Percentiles rank a stretch among this genome's conserved stretches.
These are phyloP conservation scores for Ferdinandea cuprea DNA, from an alignment of 2,888 invertebrate genomes.

Conservation along the genomic window DNA sequence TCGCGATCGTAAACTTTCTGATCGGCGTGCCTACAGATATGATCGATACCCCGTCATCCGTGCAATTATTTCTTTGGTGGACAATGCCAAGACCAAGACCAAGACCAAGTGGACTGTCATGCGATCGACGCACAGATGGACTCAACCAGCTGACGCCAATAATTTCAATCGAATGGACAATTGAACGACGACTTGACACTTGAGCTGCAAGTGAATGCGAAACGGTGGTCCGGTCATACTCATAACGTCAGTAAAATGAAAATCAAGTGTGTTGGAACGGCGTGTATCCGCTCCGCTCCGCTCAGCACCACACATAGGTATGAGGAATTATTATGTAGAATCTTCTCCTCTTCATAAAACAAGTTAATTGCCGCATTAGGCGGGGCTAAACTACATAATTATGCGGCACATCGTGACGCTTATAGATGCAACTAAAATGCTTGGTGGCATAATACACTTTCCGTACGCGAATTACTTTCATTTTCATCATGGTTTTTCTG, in stretches of 20 bases:
- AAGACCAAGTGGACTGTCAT: conserved; percentile 55
- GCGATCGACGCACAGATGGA: conserved; percentile 33
- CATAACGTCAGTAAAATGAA: neutral
- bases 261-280: no score
- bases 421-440: conserved; percentile 1
- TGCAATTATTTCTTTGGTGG: conserved; percentile 64
- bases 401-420: conserved; percentile 9
- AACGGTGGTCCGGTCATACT: neutral
- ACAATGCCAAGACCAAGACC: conserved; percentile 61
- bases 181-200: neutral
- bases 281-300: no score
- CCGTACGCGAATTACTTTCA: conserved; percentile 63
- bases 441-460: conserved; percentile 65
- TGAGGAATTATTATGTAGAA: neutral
- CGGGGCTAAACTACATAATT: conserved; percentile 17
- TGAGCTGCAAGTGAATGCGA: neutral
- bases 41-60: conserved; percentile 50
- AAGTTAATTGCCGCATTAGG: conserved; percentile 34
- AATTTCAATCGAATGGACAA: conserved; percentile 9
- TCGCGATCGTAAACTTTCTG: conserved; percentile 66
- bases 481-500: conserved; percentile 42
- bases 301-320: no score
- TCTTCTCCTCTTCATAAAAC: neutral
- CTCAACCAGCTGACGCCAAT: conserved; percentile 32
- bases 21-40: conserved; percentile 28